Evolutionary conservation across 1,140 invertebrate genomes (phyloP), one percentile per base, ranked within the genome.

Genomic region (Bacillus rossius): DNA sequence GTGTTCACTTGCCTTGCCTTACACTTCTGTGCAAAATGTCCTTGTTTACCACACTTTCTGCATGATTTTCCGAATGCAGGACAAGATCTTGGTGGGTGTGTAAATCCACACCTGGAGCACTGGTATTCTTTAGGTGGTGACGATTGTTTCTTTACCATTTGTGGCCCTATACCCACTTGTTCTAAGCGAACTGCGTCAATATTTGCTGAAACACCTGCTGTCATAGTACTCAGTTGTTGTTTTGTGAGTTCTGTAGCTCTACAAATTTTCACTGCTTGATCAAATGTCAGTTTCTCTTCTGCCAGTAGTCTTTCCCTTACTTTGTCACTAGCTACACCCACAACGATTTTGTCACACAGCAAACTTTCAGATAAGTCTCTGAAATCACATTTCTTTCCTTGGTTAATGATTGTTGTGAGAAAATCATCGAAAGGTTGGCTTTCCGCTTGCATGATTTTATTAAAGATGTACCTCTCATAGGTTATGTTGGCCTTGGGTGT

Each of bases 391-490:
- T n/a, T 45, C 22, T 45, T 45, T 45, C 16, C 42, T 23, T 45
- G 42, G 42, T 45, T 14, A n/a, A n/a, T n/a, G n/a, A 5, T 19
- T 3, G 16, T 8, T 8, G 42, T 45, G 5, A 45, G 22, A 14
- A 45, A 45, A 5, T 45, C 42, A 45, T 45, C 42, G 14, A 45
- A 45, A n/a, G 42, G 16, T 45, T 45, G 42, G n/a, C n/a, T n/a
- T n/a, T n/a, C n/a, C n/a, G 22, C n/a, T 45, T 19, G 5, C 20
- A 19, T 19, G 20, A 45, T 45, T 14, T 22, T 45, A 14, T 45
- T 45, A 14, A 45, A n/a, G n/a, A n/a, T n/a, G n/a, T n/a, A 45
- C 42, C 42, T 45, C 20, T 45, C 42, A 14, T 45, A 45, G 20
- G 42, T 45, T 45, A 19, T 45, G 20, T 45, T 45, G 5, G 20